Evolutionary conservation across 2,888 invertebrate genomes (phyloP), one percentile per base, ranked within the genome.

Genomic region (Plutella xylostella): DNA sequence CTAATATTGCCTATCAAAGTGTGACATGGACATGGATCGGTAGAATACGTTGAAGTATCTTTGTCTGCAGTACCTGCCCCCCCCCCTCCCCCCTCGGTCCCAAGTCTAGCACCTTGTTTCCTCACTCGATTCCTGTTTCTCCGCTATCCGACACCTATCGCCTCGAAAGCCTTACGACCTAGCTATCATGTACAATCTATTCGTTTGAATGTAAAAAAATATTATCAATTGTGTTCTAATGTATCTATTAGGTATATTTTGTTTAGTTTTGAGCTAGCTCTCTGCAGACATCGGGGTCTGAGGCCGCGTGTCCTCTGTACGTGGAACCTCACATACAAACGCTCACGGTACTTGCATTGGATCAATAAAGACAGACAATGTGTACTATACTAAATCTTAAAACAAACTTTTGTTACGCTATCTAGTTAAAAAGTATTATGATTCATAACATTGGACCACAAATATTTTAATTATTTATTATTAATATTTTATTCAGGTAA

Each of bases 401-500:
- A 56, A 65, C 63, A 71, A n/a, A 57, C 66, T 62, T 66, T 68
- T 56, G 59, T 65, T 76, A 68, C 68, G 62, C 78, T 82, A 83
- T 75, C 73, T 80, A 79, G 70, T 71, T 74, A 69, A 69, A n/a
- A 60, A 75, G 68, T 77, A 77, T 78, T 69, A 76, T 78, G 80
- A 76, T 79, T 78, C 76, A 71, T 72, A 82, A 80, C 76, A 84
- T 85, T 85, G 84, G 84, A 84, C 84, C 84, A 79, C 84, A 75
- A 68, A 78, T 82, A 65, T 76, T 82, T 38, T 31, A 79, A 77
- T 77, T 77, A 75, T 74, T 78, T 74, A 78, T 72, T 68, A 69
- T 72, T 77, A 77, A 72, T 79, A 79, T 76, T 72, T 75, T 51
- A 82, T 74, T 85, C 84, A 85, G 84, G 84, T 84, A 85, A 85